phyloP scores from a whole-genome alignment of 2,888 invertebrate genomes.

The Xanthia icteritia region DNA sequence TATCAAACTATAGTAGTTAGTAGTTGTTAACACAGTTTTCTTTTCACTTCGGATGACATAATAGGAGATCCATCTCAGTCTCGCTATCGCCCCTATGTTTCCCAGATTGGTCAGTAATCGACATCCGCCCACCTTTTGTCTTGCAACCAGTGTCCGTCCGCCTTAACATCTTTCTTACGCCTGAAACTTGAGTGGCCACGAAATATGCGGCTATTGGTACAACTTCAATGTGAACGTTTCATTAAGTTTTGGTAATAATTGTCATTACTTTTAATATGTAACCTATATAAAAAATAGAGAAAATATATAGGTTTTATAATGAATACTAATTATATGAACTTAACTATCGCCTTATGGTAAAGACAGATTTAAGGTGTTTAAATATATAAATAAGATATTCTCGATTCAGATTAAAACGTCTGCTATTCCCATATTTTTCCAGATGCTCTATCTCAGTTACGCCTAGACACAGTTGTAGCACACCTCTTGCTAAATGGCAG shows the following conservation, averaged over 20 bases:
- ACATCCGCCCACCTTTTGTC: constrained; percentile 55
- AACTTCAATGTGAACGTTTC: too few species aligned
- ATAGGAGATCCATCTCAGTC: neutral
- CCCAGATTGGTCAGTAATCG: constrained; percentile 39
- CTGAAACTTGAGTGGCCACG: constrained; percentile 48
- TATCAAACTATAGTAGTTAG: neutral
- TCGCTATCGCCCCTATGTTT: constrained; percentile 1
- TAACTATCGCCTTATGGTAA: too few species aligned
- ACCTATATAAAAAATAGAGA: too few species aligned
- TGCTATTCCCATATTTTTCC: neutral
- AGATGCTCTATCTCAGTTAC: neutral
- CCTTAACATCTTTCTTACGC: constrained; percentile 41
- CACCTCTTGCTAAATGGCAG: neutral
- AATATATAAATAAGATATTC: too few species aligned
- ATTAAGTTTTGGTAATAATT: neutral
- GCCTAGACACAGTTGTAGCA: neutral
- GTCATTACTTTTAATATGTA: neutral
- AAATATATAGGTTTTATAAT: neutral
- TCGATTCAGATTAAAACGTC: neutral
- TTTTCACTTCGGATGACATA: neutral
- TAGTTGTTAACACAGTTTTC: neutral
- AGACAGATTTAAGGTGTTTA: too few species aligned
- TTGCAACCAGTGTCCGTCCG: constrained; percentile 57
- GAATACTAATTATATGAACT: too few species aligned
- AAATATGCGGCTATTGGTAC: constrained; percentile 17